A percentile compares a stretch with the other conserved stretches of the same genome.
These are phyloP conservation scores for Capromys pilorides DNA, from an alignment of 2,797 vertebrate genomes.

Conservation along the genomic window DNA sequence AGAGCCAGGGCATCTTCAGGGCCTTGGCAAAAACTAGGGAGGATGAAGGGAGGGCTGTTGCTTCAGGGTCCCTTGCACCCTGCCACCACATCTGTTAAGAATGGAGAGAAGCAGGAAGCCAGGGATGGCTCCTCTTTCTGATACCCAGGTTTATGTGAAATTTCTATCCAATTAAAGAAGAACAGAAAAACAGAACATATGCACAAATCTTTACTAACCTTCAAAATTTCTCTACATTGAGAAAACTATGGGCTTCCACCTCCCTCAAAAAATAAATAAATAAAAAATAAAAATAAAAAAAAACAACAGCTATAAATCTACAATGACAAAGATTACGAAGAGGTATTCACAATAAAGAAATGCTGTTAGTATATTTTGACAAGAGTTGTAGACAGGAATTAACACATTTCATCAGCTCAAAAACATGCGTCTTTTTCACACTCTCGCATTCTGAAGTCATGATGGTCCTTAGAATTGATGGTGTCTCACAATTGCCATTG, in stretches of 20 bases:
- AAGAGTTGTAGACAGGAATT: not conserved
- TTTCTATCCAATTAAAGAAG: not conserved
- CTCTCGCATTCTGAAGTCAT: not conserved
- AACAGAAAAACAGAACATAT: not conserved
- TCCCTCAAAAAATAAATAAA: no score
- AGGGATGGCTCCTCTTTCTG: not conserved
- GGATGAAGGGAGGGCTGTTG: not conserved
- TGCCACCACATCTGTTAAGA: no score
- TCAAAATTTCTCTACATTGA: not conserved
- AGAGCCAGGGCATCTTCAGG: not conserved
- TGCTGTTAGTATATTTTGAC: not conserved
- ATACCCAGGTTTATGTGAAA: not conserved
- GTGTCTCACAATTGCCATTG: not conserved
- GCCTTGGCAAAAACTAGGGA: not conserved
- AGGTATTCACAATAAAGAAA: not conserved
- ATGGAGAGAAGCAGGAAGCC: not conserved
- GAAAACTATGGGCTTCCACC: not conserved
- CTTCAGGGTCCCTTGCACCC: fast-evolving
- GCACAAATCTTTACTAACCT: not conserved
- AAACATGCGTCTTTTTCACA: not conserved
- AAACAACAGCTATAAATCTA: not conserved
- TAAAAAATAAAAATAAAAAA: no score
- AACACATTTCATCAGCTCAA: not conserved
- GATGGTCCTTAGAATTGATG: not conserved
- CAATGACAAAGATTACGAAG: not conserved